A percentile compares a stretch with the other conserved stretches of the same genome.
These are phyloP conservation scores for Ophioninae sp. DNA, from an alignment of 2,888 invertebrate species.

Conservation along the genomic window DNA sequence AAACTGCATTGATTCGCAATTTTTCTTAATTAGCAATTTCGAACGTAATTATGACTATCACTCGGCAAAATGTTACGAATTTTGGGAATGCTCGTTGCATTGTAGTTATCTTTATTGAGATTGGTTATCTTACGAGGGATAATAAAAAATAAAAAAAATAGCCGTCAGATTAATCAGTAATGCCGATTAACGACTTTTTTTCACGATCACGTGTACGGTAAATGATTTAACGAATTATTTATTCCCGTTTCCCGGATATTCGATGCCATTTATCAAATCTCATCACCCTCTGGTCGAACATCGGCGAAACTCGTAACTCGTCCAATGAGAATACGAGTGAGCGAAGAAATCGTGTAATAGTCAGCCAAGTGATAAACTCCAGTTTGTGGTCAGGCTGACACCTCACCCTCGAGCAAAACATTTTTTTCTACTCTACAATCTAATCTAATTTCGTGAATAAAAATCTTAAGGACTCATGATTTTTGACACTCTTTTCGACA, in stretches of 20 bases:
- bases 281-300: slow-evolving; percentile 26
- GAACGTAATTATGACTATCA: background rate
- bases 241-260: slow-evolving; percentile 6
- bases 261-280: slow-evolving; percentile 28
- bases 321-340: slow-evolving; percentile 3
- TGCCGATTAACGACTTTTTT: slow-evolving; percentile 24
- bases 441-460: background rate
- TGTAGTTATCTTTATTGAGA: background rate
- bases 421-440: background rate
- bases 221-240: slow-evolving; percentile 15
- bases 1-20: background rate
- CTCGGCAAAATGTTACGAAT: background rate
- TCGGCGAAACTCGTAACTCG: background rate
- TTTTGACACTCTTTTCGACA: background rate
- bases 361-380: slow-evolving; percentile 35
- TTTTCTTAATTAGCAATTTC: background rate
- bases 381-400: slow-evolving; percentile 34
- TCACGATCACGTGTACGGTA: slow-evolving; percentile 11
- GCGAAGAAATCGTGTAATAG: slow-evolving; percentile 4
- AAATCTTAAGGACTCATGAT: background rate
- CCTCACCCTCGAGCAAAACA: background rate
- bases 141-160: background rate
- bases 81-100: no score
- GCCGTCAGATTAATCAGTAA: slow-evolving; percentile 1
- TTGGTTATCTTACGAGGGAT: background rate